A percentile compares a stretch with the other conserved stretches of the same genome.
Evolutionary conservation across 2,797 vertebrate species (phyloP).

Genomic region (Champsocephalus esox): DNA sequence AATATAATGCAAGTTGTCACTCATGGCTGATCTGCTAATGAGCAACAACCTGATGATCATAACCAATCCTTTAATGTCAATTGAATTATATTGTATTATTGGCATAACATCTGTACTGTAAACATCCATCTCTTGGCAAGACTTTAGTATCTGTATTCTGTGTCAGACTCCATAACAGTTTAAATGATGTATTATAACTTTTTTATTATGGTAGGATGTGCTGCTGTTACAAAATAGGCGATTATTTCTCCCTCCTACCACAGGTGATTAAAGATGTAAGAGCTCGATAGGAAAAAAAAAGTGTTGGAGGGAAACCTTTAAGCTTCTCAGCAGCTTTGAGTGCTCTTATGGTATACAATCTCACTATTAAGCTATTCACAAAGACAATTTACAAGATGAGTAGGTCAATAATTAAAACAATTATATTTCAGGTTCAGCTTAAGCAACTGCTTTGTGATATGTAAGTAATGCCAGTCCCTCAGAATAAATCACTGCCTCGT

Average conservation of each 20-base stretch:
- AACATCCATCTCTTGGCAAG: constrained; percentile 33
- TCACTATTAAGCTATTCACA: constrained; percentile 22
- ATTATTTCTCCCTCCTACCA: constrained; percentile 77
- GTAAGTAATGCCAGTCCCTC: constrained; percentile 42
- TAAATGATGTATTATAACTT: constrained; percentile 45
- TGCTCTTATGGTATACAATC: constrained; percentile 32
- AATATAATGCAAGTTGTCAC: constrained; percentile 26
- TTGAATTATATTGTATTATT: constrained; percentile 19
- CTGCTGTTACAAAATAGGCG: constrained; percentile 77
- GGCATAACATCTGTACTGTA: constrained; percentile 33
- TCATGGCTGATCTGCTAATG: constrained; percentile 18
- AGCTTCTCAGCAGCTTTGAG: constrained; percentile 42
- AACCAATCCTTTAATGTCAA: constrained; percentile 20
- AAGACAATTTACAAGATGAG: constrained; percentile 47
- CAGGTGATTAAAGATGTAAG: constrained; percentile 84
- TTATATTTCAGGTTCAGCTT: constrained; percentile 32
- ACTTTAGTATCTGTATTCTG: constrained; percentile 26
- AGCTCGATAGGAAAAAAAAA: constrained; percentile 58
- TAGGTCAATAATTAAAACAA: constrained; percentile 43
- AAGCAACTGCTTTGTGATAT: constrained; percentile 13
- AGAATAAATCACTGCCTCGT: constrained; percentile 51
- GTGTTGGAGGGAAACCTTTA: constrained; percentile 61
- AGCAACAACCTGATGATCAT: constrained; percentile 37
- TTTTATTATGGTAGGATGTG: constrained; percentile 56
- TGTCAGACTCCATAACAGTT: constrained; percentile 45